Evolutionary conservation across 2,888 invertebrate species (phyloP), one percentile per base, ranked within the genome.

Genomic region (Idaea straminata): DNA sequence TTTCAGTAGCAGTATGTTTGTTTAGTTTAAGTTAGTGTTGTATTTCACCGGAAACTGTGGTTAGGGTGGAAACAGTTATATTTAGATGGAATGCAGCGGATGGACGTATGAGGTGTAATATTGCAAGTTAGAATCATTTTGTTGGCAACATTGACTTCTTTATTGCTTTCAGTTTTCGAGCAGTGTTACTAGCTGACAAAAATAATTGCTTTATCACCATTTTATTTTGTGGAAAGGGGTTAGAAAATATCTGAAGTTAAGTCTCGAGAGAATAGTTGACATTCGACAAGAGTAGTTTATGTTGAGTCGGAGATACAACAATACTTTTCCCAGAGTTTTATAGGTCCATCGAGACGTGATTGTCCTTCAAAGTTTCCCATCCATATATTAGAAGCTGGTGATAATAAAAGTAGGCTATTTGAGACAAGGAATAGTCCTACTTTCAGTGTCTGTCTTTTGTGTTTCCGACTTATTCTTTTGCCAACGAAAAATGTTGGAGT

Each of bases 31-130:
- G 76, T 77, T 72, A 75, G 77, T 74, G 75, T 79, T 77, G 76
- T 76, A 80, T 81, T 79, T 75, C 75, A 71, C 72, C 83, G 85
- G 84, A 86, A 82, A 82, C 79, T 78, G 82, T 69, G 80, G 80
- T 67, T 69, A 74, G 74, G 76, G 77, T 70, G 72, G 73, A 66
- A 71, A 59, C 66, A 61, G 68, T 72, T 86, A 86, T 79, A 83
- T 83, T 84, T 86, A 83, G 84, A 80, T 67, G 77, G 76, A 77
- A 78, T 76, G 81, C 79, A 79, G 77, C 85, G 87, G 86, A 86
- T 84, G 83, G 71, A 72, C 74, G 75, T 71, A 74, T 74, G 83
- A 84, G 84, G 84, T 83, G 83, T 82, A 83, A 83, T 80, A 83
- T 83, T 83, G 85, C 85, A 78, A 78, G 72, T 69, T 69, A 15